Conservation (phyloP, 2,888 invertebrate species). For the Odontothrips loti region DNA sequence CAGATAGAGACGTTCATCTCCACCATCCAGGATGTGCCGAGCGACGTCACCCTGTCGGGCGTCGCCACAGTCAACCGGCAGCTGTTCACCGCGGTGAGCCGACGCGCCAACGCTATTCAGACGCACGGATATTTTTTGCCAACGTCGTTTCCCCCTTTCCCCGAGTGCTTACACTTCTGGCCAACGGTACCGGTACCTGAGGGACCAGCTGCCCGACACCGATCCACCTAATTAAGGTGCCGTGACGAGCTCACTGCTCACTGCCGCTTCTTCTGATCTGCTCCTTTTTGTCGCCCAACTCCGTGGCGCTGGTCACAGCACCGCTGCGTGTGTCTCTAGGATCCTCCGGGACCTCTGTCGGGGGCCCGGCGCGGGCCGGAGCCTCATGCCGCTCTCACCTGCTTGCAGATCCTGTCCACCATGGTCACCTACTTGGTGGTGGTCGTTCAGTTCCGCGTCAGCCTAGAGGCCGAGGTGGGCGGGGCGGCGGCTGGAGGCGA, state of each 20-base stretch:
- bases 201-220: too few species aligned
- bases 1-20: not conserved
- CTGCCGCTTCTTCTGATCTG: not conserved
- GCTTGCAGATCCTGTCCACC: constrained; percentile 60
- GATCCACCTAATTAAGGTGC: not conserved
- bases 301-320: too few species aligned
- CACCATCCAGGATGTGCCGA: constrained; percentile 46
- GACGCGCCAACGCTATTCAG: too few species aligned
- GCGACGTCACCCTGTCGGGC: constrained; percentile 67
- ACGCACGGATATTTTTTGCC: too few species aligned
- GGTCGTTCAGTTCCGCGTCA: constrained; percentile 69
- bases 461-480: constrained; percentile 41
- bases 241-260: not conserved
- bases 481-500: not conserved
- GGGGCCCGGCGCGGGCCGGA: too few species aligned
- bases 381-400: too few species aligned
- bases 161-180: too few species aligned
- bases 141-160: too few species aligned
- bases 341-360: too few species aligned
- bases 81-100: constrained; percentile 66
- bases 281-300: too few species aligned
- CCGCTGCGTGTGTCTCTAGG: too few species aligned
- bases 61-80: constrained; percentile 69
- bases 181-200: too few species aligned
- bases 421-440: constrained; percentile 75